phyloP scores from a whole-genome alignment of 2,797 vertebrate genomes.

The Pteronotus mesoamericanus region DNA sequence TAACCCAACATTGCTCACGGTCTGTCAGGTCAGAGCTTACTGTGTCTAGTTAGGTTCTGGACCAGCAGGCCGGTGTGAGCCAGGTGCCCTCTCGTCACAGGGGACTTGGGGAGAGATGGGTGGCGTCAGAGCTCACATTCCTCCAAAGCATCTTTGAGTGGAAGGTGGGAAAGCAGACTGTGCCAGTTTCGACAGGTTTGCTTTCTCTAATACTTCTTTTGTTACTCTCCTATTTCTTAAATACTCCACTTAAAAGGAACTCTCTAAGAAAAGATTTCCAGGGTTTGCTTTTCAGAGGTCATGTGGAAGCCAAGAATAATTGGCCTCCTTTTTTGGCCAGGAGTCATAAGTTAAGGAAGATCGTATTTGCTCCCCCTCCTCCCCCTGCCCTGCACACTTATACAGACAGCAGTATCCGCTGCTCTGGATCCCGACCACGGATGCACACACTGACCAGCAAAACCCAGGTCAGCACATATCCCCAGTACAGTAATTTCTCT shows the following conservation, averaged over 20 bases:
- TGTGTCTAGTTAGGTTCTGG: background rate
- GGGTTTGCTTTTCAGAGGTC: constrained; percentile 15
- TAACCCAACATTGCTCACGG: background rate
- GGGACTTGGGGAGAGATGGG: background rate
- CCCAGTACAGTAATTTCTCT: background rate
- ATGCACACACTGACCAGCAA: too few species aligned
- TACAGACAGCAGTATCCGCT: background rate
- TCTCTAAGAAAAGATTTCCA: background rate
- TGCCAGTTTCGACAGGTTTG: background rate
- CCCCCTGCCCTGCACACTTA: accelerated
- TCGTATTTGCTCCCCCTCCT: background rate
- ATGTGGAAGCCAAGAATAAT: background rate
- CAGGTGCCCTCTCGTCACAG: too few species aligned
- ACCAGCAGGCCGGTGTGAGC: background rate
- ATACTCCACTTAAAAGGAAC: background rate
- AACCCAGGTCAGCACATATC: background rate
- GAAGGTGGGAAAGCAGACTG: background rate
- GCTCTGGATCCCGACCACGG: background rate
- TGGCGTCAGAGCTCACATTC: background rate
- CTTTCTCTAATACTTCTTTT: background rate
- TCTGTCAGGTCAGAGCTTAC: background rate
- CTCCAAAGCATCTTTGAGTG: background rate
- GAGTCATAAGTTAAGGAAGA: background rate
- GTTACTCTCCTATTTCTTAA: background rate
- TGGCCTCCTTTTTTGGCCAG: background rate